These are phyloP conservation scores for Aromia moschata DNA, from an alignment of 2,888 invertebrate species.

Conservation along the genomic window DNA sequence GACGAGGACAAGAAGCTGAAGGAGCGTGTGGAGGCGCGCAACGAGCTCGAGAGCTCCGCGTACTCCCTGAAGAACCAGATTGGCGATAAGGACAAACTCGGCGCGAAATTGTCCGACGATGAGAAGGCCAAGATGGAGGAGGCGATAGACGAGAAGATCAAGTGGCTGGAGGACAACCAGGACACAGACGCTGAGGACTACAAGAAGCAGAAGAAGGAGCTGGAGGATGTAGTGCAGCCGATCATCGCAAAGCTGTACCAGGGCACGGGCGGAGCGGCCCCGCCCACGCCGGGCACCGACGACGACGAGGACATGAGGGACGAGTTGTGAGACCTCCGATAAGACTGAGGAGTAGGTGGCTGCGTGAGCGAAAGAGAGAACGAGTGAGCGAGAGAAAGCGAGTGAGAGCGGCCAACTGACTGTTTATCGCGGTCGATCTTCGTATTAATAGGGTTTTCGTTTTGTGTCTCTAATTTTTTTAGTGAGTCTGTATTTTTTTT, in stretches of 20 bases:
- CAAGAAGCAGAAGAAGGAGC: conserved; percentile 93
- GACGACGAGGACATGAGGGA: conserved; percentile 84
- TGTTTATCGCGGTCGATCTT: conserved; percentile 29
- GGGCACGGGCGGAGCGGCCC: conserved; percentile 81
- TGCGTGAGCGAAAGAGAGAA: conserved; percentile 31
- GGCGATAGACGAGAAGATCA: conserved; percentile 96
- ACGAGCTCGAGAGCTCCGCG: conserved; percentile 96
- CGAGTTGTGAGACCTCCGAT: conserved; percentile 71
- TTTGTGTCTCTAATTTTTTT: too few species aligned
- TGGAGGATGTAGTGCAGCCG: conserved; percentile 95
- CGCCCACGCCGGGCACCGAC: conserved; percentile 72
- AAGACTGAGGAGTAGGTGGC: conserved; percentile 56
- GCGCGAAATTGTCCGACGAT: conserved; percentile 85
- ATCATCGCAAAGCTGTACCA: conserved; percentile 97
- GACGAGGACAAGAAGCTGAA: conserved; percentile 98
- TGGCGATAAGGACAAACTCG: conserved; percentile 85
- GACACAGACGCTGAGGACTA: conserved; percentile 92
- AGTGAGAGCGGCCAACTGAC: conserved; percentile 22
- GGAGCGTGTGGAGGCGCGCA: conserved; percentile 94
- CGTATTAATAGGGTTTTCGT: conserved; percentile 37
- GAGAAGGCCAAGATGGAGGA: conserved; percentile 96
- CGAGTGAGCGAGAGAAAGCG: conserved; percentile 11
- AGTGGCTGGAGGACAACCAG: conserved; percentile 96
- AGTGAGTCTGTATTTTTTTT: conserved; percentile 42
- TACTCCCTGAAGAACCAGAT: conserved; percentile 98